These are phyloP conservation scores for Flexamia atlantica DNA, from an alignment of 2,888 invertebrate species.

Conservation along the genomic window DNA sequence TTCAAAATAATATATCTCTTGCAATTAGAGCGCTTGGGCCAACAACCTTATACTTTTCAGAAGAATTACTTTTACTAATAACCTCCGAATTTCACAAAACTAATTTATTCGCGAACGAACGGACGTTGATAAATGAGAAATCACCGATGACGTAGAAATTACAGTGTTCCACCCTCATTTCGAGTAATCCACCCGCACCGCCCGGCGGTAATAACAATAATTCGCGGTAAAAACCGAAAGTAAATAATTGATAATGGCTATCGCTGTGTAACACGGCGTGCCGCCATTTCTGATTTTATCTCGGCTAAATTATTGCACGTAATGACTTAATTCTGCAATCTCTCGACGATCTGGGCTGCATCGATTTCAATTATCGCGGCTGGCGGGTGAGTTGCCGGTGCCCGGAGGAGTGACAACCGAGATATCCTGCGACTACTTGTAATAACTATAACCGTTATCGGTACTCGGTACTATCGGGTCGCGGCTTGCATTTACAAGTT, in stretches of 20 bases:
- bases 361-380: slow-evolving; percentile 32
- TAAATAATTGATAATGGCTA: slow-evolving; percentile 47
- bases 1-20: no score
- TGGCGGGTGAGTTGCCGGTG: neutral
- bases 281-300: neutral
- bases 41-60: neutral
- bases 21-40: no score
- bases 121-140: neutral
- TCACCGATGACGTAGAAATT: slow-evolving; percentile 3
- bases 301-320: slow-evolving; percentile 36
- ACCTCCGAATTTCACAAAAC: neutral
- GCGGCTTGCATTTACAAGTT: slow-evolving; percentile 25
- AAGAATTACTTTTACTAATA: neutral
- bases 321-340: slow-evolving; percentile 52
- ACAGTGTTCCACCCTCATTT: neutral
- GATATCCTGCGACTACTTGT: slow-evolving; percentile 11
- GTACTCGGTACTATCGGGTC: neutral
- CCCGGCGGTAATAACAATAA: slow-evolving; percentile 18
- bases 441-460: neutral
- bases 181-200: slow-evolving; percentile 15
- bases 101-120: neutral
- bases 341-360: slow-evolving; percentile 36
- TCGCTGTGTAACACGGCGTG: slow-evolving; percentile 1
- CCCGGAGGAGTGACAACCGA: neutral
- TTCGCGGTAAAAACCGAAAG: slow-evolving; percentile 40